Evolutionary conservation across 1,140 invertebrate species (phyloP), one percentile per base, ranked within the genome.

Genomic region (Hypothenemus hampei): DNA sequence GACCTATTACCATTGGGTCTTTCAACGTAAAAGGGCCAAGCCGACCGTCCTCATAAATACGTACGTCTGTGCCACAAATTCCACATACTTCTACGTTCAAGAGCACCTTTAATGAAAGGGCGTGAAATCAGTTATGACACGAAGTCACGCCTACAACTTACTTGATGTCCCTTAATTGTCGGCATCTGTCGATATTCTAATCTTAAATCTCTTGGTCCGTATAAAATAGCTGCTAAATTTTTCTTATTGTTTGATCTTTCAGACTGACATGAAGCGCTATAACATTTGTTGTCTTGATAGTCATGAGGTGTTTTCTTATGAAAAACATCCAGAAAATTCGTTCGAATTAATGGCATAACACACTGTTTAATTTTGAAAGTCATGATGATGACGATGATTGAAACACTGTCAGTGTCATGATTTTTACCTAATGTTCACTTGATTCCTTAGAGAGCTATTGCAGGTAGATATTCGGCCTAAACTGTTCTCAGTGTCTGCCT

Each of bases 41-140:
- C n/a, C 78, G 67, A 11, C 93, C 93, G 60, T 84, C 67, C 6
- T 82, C 79, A 71, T 89, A 84, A 73, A 93, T 96, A 69, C 93
- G 89, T 3, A 96, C 87, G 73, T 96, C 93, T 0, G 92, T 94
- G 0, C 93, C 93, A 72, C 93, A 97, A 60, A 97, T 96, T 29
- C 93, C 93, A 33, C 95, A 90, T 59, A 84, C 83, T 52, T 84
- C 80, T 82, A 97, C 93, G 50, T 81, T 77, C 4, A 97, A 58
- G 10, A 93, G 79, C 1, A 94, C 92, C 78, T 95, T n/a, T 89
- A 89, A 44, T 11, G 43, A 29, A 4, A 22, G 7, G 8, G 8
- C 5, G 21, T 8, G 19, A 16, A 19, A 8, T 41, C 1, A 41
- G 4, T 8, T 10, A 8, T 7, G 16, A n/a, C 7, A 10, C 10